These are phyloP conservation scores for Ophion ellenae DNA, from an alignment of 2,888 invertebrate species.

Conservation along the genomic window DNA sequence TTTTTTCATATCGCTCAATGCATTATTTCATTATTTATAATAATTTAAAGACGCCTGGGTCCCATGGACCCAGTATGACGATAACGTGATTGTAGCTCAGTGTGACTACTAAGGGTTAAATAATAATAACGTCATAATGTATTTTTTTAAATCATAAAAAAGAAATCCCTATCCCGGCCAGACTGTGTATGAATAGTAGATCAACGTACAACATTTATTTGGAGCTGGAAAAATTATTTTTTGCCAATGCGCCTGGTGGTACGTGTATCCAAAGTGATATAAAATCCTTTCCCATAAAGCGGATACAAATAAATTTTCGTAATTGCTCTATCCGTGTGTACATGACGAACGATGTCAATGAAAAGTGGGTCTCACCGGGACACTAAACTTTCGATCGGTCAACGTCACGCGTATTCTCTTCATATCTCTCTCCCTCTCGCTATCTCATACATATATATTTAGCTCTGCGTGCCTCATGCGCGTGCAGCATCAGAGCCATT, in stretches of 20 bases:
- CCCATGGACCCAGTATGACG: too few relatives aligned
- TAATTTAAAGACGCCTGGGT: too few relatives aligned
- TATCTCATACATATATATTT: not conserved
- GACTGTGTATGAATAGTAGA: too few relatives aligned
- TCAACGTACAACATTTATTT: too few relatives aligned
- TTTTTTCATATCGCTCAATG: too few relatives aligned
- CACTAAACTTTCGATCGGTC: slow-evolving; percentile 74
- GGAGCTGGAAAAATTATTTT: not conserved
- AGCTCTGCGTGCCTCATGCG: slow-evolving; percentile 2
- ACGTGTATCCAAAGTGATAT: not conserved
- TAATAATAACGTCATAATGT: too few relatives aligned
- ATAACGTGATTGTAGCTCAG: too few relatives aligned
- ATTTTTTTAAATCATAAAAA: too few relatives aligned
- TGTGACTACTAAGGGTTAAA: too few relatives aligned
- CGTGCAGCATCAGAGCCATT: slow-evolving; percentile 45
- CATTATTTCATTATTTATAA: too few relatives aligned
- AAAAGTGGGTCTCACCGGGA: slow-evolving; percentile 71
- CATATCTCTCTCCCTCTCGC: not conserved
- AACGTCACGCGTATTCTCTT: slow-evolving; percentile 29
- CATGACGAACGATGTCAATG: slow-evolving; percentile 45
- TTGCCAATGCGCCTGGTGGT: not conserved
- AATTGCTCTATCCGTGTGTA: not conserved
- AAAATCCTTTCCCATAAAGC: not conserved
- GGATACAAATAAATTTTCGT: not conserved
- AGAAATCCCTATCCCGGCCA: too few relatives aligned